phyloP scores from a whole-genome alignment of 2,797 vertebrate species.

The Nyctalus aviator region DNA sequence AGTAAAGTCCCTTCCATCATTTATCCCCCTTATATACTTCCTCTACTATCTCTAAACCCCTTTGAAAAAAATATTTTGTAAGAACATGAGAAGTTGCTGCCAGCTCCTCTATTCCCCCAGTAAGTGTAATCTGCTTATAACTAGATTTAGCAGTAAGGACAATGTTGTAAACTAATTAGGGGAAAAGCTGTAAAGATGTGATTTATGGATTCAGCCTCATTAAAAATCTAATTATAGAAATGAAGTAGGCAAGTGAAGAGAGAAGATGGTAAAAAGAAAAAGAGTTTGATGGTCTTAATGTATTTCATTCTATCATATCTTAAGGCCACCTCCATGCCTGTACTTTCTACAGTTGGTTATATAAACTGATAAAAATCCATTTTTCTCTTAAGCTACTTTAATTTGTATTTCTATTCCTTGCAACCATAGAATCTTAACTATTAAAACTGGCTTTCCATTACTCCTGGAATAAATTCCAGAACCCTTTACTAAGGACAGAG shows the following conservation, averaged over 20 bases:
- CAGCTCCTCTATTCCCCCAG: neutral
- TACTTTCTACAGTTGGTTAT: neutral
- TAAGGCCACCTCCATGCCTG: neutral
- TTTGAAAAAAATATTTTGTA: neutral
- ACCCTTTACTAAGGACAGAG: neutral
- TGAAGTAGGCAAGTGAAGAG: neutral
- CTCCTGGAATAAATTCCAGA: neutral
- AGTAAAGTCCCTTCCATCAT: neutral
- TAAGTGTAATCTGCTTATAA: neutral
- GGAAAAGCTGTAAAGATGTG: neutral
- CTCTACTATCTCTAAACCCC: neutral
- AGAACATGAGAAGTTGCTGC: neutral
- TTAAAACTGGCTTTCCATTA: neutral
- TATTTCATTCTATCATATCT: neutral
- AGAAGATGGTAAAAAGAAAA: neutral
- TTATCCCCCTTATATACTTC: neutral
- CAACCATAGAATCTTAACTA: neutral
- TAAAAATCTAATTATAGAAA: neutral
- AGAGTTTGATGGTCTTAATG: neutral
- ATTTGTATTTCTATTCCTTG: neutral
- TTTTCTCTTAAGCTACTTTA: conserved; percentile 17
- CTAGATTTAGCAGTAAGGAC: neutral
- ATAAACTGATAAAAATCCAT: neutral
- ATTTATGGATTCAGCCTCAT: neutral
- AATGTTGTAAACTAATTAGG: neutral